Evolutionary conservation across 2,888 invertebrate genomes (phyloP), one percentile per base, ranked within the genome.

Genomic region (Andrena marginata): DNA sequence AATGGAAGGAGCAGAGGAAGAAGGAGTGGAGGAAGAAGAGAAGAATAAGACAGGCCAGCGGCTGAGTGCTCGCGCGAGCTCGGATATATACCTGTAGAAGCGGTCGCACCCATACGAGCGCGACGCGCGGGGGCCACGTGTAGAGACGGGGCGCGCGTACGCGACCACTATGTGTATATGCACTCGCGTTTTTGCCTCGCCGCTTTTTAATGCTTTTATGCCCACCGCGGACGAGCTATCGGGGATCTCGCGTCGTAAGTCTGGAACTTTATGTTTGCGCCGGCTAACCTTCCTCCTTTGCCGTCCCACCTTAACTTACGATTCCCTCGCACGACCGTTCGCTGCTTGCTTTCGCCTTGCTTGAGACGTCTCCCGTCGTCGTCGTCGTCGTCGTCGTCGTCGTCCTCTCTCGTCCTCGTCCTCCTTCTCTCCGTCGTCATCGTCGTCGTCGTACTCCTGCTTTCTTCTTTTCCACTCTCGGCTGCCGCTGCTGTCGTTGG

Each of bases 181-280:
- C 90, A 88, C 91, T 89, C 88, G 91, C 91, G 90, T 89, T 92
- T 91, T 90, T 88, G 89, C 90, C 90, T 86, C 89, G 87, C 86
- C 89, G 89, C 89, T 88, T 89, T 90, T 91, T 90, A 92, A 93
- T 93, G 94, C 94, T 92, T 94, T 93, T 92, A 94, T 94, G 92
- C 92, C 93, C 90, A 93, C 92, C 92, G 93, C 93, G 92, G 90
- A 90, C 92, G 91, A 94, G 93, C 94, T 94, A 94, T 94, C 94
- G 93, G 89, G 92, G 92, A 94, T 94, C 94, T 94, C 90, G 92
- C 92, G 93, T 93, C 94, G 94, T 94, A 94, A 94, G 94, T 94
- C 94, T 93, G 93, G 92, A 93, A 94, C 94, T 94, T 94, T 94
- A 94, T 94, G 94, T 94, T 92, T 91, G 92, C 90, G 91, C 93